Conservation (phyloP, 2,797 vertebrate genomes). For the Potorous gilbertii region DNA sequence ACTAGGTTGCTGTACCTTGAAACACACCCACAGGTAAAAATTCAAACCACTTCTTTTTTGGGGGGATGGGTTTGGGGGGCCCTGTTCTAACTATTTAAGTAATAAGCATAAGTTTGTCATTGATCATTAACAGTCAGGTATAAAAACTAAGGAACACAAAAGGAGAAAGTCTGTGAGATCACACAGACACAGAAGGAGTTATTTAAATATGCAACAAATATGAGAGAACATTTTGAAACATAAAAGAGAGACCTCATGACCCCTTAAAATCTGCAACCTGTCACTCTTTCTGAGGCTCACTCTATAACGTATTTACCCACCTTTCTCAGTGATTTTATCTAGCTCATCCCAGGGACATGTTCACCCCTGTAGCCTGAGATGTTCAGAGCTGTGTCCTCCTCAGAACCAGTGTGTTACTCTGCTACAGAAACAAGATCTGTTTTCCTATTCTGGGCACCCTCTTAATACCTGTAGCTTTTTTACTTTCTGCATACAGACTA, state of each 20-base stretch:
- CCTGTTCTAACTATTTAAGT: conserved; percentile 76
- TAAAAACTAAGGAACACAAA: conserved; percentile 68
- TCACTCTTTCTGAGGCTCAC: conserved; percentile 5
- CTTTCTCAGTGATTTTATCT: conserved; percentile 36
- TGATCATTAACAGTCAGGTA: conserved; percentile 71
- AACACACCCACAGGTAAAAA: conserved; percentile 55
- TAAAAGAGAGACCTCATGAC: conserved; percentile 65
- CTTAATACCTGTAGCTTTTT: conserved; percentile 66
- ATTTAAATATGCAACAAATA: conserved; percentile 66
- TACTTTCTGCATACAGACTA: conserved; percentile 70
- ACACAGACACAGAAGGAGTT: conserved; percentile 68
- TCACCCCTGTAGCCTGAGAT: not conserved
- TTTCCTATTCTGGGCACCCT: conserved; percentile 54
- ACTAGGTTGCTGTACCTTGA: conserved; percentile 63
- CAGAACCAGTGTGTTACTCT: not conserved
- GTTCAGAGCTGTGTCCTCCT: not conserved
- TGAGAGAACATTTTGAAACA: conserved; percentile 59
- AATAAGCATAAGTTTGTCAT: conserved; percentile 72
- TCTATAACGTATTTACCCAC: not conserved
- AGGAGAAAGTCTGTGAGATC: conserved; percentile 66
- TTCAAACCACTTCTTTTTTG: conserved; percentile 45
- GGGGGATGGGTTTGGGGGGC: not conserved
- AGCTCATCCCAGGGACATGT: not conserved
- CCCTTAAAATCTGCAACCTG: conserved; percentile 44
- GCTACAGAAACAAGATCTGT: conserved; percentile 18